Conservation (phyloP, 2,888 invertebrate species). For the Hartigia nigra region DNA sequence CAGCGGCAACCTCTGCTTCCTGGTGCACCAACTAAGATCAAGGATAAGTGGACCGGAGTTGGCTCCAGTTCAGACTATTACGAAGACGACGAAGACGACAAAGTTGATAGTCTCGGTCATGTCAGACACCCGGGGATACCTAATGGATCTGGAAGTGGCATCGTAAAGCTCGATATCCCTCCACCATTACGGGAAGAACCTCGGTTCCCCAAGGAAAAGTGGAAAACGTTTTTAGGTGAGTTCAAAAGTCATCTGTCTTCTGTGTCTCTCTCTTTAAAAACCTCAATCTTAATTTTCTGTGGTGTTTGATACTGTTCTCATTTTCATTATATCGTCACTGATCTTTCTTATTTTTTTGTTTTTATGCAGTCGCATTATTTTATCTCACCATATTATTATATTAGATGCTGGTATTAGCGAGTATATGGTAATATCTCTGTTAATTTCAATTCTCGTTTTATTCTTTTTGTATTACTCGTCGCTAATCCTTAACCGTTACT, state of each 20-base stretch:
- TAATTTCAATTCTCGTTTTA: neutral
- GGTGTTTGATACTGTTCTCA: neutral
- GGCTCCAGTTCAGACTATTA: constrained; percentile 65
- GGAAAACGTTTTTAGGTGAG: constrained; percentile 79
- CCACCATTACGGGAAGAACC: constrained; percentile 79
- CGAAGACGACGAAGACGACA: constrained; percentile 67
- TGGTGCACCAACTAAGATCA: constrained; percentile 63
- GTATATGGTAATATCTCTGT: neutral
- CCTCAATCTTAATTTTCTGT: neutral
- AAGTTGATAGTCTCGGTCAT: constrained; percentile 62
- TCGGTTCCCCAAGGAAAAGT: constrained; percentile 85
- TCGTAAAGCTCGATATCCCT: constrained; percentile 74
- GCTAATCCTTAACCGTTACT: constrained; percentile 27
- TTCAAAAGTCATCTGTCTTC: neutral
- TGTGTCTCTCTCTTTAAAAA: neutral
- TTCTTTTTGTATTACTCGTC: neutral
- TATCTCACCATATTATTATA: too few species aligned
- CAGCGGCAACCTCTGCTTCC: constrained; percentile 73
- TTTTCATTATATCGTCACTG: neutral
- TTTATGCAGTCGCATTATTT: neutral
- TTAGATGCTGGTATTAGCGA: neutral
- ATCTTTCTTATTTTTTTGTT: neutral
- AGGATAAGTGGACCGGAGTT: constrained; percentile 67
- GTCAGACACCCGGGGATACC: constrained; percentile 52
- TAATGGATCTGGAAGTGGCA: constrained; percentile 65